phyloP scores from a whole-genome alignment of 2,888 invertebrate species.

The Leptogaster cylindrica region DNA sequence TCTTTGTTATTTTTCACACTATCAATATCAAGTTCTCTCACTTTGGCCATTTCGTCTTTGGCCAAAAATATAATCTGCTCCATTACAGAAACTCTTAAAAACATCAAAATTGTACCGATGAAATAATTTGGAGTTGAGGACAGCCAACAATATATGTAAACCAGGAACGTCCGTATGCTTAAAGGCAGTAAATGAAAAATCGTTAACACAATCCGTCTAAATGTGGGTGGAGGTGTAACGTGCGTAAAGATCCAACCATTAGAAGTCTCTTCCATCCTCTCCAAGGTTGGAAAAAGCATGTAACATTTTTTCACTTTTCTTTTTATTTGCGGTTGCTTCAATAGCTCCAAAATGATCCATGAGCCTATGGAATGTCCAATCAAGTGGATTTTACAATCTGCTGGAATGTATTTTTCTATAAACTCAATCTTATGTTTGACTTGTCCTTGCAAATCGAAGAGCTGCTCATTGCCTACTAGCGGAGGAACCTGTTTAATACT shows the following conservation, averaged over 20 bases:
- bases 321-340: slow-evolving; percentile 67
- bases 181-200: slow-evolving; percentile 67
- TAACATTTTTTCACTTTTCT: slow-evolving; percentile 69
- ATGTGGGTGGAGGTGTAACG: slow-evolving; percentile 63
- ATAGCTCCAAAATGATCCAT: slow-evolving; percentile 78
- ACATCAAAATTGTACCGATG: slow-evolving; percentile 64
- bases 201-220: slow-evolving; percentile 63
- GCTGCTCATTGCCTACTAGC: slow-evolving; percentile 65
- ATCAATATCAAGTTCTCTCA: slow-evolving; percentile 71
- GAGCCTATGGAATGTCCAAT: slow-evolving; percentile 92
- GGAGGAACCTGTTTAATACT: slow-evolving; percentile 63
- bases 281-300: slow-evolving; percentile 86
- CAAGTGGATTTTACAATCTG: slow-evolving; percentile 75
- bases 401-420: slow-evolving; percentile 75
- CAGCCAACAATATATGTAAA: slow-evolving; percentile 66
- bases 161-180: slow-evolving; percentile 63
- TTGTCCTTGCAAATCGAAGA: slow-evolving; percentile 81
- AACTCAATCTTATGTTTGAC: slow-evolving; percentile 64
- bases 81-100: slow-evolving; percentile 67
- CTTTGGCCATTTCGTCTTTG: slow-evolving; percentile 79
- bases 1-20: slow-evolving; percentile 67
- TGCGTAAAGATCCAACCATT: slow-evolving; percentile 76
- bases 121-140: slow-evolving; percentile 64
- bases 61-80: slow-evolving; percentile 75
- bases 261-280: slow-evolving; percentile 76